A percentile compares a stretch with the other conserved stretches of the same genome.
Evolutionary conservation across 2,797 vertebrate genomes (phyloP).

Genomic region (Lophotriccus pileatus): DNA sequence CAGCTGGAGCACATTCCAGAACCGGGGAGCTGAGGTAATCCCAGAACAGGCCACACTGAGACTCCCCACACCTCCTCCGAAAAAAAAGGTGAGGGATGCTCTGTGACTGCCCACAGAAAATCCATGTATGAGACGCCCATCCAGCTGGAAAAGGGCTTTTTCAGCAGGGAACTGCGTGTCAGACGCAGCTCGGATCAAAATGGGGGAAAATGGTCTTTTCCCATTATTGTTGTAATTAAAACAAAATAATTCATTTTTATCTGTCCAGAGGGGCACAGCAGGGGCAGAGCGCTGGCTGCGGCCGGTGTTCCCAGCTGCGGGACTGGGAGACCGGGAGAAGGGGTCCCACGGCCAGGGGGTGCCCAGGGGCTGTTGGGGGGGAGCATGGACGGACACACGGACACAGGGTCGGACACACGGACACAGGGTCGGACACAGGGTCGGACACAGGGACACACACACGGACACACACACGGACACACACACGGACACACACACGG

Average conservation of each 20-base stretch:
- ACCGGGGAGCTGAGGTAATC: fast-evolving
- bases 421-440: not conserved
- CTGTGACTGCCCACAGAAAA: not conserved
- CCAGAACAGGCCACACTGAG: fast-evolving
- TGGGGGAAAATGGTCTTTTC: not conserved
- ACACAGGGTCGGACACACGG: not conserved
- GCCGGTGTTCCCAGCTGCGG: not conserved
- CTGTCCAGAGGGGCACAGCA: not conserved
- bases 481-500: not conserved
- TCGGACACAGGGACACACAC: no score
- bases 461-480: no score
- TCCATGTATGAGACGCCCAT: fast-evolving
- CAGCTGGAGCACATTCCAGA: not conserved
- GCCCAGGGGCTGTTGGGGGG: no score
- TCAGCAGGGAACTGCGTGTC: not conserved
- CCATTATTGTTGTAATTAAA: not conserved
- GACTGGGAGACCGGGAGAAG: not conserved
- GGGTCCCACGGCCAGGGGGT: no score
- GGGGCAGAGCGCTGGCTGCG: not conserved
- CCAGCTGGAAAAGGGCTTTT: not conserved
- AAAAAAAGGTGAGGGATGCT: not conserved
- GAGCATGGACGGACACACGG: not conserved
- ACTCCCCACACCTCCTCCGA: not conserved
- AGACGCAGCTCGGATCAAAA: not conserved
- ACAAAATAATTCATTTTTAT: not conserved